Conservation (phyloP, 2,797 vertebrate genomes). For the Xenops minutus region DNA sequence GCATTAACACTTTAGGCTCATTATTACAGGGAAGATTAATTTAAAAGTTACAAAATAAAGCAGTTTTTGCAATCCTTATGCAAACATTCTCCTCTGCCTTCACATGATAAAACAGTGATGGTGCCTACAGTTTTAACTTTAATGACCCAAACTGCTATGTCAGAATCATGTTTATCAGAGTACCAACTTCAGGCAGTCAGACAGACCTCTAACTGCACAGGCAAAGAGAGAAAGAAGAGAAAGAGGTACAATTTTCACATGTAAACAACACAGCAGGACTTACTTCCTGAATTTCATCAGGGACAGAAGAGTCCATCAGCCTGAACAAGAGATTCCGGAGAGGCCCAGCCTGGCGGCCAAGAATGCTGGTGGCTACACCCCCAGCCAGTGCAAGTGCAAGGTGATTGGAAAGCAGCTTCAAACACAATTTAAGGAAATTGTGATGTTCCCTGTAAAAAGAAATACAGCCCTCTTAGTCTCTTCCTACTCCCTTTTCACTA, state of each 20-base stretch:
- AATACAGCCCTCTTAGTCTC: neutral
- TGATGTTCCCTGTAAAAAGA: conserved; percentile 80
- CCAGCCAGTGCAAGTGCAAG: conserved; percentile 84
- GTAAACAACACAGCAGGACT: neutral
- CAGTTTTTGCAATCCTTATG: neutral
- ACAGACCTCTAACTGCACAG: neutral
- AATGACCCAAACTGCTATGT: neutral
- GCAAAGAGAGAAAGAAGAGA: neutral
- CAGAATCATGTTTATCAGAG: neutral
- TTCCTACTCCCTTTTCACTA: neutral
- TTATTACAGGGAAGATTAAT: neutral
- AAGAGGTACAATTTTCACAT: neutral
- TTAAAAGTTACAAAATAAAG: neutral
- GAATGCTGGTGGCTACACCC: conserved; percentile 85
- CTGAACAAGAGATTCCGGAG: conserved; percentile 83
- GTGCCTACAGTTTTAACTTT: neutral
- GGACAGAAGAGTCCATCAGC: conserved; percentile 85
- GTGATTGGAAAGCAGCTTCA: conserved; percentile 85
- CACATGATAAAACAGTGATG: neutral
- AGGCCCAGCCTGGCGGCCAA: conserved; percentile 83
- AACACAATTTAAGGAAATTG: conserved; percentile 82
- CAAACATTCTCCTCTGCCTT: neutral
- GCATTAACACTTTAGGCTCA: neutral
- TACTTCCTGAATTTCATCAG: conserved; percentile 87
- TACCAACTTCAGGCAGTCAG: neutral